A percentile compares a stretch with the other conserved stretches of the same genome.
phyloP scores from a whole-genome alignment of 2,113 vertebrate species.

The Coturnix japonica region DNA sequence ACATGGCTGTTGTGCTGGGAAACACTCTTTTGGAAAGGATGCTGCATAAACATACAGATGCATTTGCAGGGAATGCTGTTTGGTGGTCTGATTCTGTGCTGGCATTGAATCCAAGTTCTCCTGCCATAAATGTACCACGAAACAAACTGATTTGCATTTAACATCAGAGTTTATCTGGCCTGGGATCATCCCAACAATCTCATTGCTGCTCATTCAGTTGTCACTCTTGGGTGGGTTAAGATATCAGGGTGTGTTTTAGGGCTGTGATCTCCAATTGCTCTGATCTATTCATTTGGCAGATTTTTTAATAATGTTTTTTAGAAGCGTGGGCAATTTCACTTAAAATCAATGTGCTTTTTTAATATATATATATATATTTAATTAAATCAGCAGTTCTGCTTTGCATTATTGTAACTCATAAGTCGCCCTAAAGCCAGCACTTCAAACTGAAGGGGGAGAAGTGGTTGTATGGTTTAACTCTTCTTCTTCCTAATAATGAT shows the following conservation, averaged over 20 bases:
- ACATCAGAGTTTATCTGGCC: neutral
- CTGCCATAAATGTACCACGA: neutral
- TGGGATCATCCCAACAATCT: neutral
- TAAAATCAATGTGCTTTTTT: neutral
- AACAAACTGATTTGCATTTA: neutral
- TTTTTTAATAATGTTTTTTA: neutral
- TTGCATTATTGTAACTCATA: neutral
- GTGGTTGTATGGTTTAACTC: neutral
- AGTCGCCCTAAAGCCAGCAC: neutral
- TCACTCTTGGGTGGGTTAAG: neutral
- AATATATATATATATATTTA: no score
- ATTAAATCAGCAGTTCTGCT: neutral
- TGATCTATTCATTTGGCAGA: neutral
- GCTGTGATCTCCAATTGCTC: neutral
- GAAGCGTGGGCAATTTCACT: neutral
- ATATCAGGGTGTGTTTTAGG: neutral
- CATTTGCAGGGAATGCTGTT: neutral
- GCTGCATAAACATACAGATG: rapidly evolving
- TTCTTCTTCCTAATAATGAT: neutral
- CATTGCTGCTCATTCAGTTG: neutral
- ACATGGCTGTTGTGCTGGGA: neutral
- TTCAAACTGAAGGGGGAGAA: neutral
- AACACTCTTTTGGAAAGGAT: neutral
- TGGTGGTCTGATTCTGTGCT: neutral
- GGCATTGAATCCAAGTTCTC: neutral